Evolutionary conservation across 2,797 vertebrate genomes (phyloP).

Genomic region (Tokudaia muenninki): DNA sequence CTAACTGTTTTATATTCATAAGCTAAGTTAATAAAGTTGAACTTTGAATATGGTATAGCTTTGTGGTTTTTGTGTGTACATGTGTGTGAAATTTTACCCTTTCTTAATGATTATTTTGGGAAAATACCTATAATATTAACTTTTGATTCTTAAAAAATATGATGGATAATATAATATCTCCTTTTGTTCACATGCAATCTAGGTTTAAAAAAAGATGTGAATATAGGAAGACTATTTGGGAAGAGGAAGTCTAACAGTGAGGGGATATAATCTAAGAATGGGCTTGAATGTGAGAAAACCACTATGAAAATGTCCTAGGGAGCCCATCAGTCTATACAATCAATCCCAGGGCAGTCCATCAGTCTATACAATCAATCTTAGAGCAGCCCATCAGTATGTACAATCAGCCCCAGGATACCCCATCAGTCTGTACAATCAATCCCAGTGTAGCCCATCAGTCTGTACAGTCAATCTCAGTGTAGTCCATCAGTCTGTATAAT

Average conservation of each 20-base stretch:
- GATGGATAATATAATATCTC: not conserved
- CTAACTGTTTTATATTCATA: not conserved
- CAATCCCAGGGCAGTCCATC: too few relatives aligned
- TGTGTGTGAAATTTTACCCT: not conserved
- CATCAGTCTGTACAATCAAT: not conserved
- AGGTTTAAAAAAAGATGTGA: not conserved
- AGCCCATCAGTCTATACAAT: not conserved
- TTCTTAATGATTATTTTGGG: not conserved
- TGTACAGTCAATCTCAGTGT: not conserved
- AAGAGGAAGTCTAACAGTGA: not conserved
- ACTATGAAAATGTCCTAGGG: not conserved
- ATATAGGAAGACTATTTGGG: not conserved
- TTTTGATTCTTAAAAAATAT: not conserved
- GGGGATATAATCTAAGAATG: not conserved
- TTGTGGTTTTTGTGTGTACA: not conserved
- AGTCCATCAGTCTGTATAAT: not conserved
- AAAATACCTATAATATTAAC: not conserved
- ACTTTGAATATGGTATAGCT: not conserved
- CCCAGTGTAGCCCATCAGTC: not conserved
- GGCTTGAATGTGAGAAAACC: not conserved
- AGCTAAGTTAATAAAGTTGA: constrained; percentile 24
- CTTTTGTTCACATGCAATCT: not conserved
- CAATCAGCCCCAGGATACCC: not conserved
- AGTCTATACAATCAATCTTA: not conserved
- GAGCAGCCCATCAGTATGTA: not conserved